These are phyloP conservation scores for Bufo bufo DNA, from an alignment of 2,113 vertebrate species.

Conservation along the genomic window DNA sequence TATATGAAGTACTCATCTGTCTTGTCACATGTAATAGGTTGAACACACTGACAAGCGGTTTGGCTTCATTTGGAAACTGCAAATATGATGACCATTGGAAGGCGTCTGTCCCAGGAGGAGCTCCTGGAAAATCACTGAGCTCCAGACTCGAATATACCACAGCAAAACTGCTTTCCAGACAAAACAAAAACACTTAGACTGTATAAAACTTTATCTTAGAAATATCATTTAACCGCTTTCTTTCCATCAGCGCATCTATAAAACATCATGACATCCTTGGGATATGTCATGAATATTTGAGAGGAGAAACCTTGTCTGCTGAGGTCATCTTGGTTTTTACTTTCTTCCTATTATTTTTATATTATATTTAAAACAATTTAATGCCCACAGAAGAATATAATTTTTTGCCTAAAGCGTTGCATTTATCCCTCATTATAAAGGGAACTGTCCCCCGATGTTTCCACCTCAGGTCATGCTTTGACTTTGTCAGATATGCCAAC, in stretches of 20 bases:
- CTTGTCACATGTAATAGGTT: slow-evolving; percentile 39
- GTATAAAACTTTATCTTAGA: background rate
- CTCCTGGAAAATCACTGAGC: background rate
- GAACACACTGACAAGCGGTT: slow-evolving; percentile 3
- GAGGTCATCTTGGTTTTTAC: too few species aligned
- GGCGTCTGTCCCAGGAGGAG: background rate
- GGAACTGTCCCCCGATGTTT: background rate
- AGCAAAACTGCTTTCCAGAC: background rate
- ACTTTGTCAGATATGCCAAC: background rate
- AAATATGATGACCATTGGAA: slow-evolving; percentile 40
- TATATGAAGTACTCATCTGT: slow-evolving; percentile 21
- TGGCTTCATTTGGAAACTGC: background rate
- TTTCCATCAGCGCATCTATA: background rate
- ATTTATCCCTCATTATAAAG: too few species aligned
- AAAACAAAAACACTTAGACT: background rate
- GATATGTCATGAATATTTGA: too few species aligned
- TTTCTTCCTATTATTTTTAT: too few species aligned
- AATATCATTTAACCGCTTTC: background rate
- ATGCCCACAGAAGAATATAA: too few species aligned
- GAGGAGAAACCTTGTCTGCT: background rate
- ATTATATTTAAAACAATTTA: too few species aligned
- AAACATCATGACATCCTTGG: background rate
- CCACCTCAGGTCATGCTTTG: background rate
- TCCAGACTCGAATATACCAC: background rate
- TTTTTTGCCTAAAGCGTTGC: too few species aligned